Conservation (phyloP, 2,113 vertebrate species). For the Hemichromis elongatus region DNA sequence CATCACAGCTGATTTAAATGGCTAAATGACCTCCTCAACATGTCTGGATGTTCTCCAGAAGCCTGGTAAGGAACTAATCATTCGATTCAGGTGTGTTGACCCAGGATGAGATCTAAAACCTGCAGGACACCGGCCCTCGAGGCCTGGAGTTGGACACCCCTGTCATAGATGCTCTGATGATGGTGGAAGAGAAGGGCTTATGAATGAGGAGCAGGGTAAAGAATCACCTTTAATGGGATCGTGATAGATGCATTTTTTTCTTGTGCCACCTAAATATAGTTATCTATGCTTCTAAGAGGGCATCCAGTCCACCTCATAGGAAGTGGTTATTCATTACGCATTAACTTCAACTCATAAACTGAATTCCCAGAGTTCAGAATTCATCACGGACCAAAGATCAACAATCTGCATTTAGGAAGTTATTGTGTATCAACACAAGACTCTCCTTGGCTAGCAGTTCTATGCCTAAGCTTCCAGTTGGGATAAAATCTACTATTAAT, state of each 20-base stretch:
- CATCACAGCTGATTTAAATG: rapidly evolving
- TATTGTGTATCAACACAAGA: rapidly evolving
- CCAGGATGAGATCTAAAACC: not conserved
- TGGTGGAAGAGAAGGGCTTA: not conserved
- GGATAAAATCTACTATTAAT: not conserved
- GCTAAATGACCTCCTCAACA: rapidly evolving
- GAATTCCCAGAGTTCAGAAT: not conserved
- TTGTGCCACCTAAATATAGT: not conserved
- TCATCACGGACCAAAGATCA: not conserved
- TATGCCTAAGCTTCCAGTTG: not conserved
- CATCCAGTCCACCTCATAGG: not conserved
- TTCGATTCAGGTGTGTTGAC: not conserved
- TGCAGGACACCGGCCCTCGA: not conserved
- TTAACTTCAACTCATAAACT: rapidly evolving
- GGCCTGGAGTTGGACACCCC: not conserved
- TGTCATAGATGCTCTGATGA: not conserved
- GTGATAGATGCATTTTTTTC: not conserved
- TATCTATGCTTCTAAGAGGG: not conserved
- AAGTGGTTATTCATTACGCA: not conserved
- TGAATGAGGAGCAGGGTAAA: not conserved
- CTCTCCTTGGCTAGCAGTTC: not conserved
- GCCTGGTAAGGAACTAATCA: rapidly evolving
- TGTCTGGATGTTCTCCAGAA: rapidly evolving
- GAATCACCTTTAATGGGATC: rapidly evolving
- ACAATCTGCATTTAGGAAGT: not conserved